Percentiles rank a stretch among this genome's conserved stretches.
These are phyloP conservation scores for Pygoscelis antarcticus DNA, from an alignment of 2,113 vertebrate genomes.

Conservation along the genomic window DNA sequence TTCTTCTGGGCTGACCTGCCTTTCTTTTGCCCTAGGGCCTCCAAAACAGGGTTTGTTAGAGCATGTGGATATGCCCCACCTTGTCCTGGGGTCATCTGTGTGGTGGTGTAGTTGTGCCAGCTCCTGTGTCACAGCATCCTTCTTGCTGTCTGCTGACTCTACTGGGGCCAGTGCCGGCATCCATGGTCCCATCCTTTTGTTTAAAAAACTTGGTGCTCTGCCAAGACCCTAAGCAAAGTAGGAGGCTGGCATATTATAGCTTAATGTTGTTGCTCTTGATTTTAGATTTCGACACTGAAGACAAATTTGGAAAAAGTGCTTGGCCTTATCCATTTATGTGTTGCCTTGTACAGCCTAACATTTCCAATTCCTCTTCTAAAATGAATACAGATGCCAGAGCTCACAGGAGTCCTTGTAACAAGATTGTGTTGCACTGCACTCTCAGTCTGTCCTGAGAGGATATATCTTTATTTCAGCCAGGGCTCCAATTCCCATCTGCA, in stretches of 20 bases:
- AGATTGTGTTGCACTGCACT: not conserved
- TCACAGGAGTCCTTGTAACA: not conserved
- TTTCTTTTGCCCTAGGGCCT: not conserved
- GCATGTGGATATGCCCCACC: not conserved
- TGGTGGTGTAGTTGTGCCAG: not conserved
- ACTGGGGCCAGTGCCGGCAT: not conserved
- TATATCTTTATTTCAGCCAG: not conserved
- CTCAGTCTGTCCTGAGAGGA: not conserved
- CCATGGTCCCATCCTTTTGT: not conserved
- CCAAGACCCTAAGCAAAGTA: not conserved
- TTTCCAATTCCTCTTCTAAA: not conserved
- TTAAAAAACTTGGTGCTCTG: not conserved
- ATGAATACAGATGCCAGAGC: not conserved
- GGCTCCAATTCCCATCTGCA: not conserved
- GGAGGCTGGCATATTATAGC: not conserved
- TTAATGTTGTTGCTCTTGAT: not conserved
- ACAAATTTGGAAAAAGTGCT: not conserved
- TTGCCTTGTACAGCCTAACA: not conserved
- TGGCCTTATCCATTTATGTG: not conserved
- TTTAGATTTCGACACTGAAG: not conserved
- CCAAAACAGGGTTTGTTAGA: not conserved
- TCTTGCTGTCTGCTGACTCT: not conserved
- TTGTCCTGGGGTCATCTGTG: not conserved
- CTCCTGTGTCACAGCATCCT: not conserved
- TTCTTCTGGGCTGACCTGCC: not conserved